Base-by-base conservation (phyloP, 1,140 invertebrate species). In the Bradysia coprophila region DNA sequence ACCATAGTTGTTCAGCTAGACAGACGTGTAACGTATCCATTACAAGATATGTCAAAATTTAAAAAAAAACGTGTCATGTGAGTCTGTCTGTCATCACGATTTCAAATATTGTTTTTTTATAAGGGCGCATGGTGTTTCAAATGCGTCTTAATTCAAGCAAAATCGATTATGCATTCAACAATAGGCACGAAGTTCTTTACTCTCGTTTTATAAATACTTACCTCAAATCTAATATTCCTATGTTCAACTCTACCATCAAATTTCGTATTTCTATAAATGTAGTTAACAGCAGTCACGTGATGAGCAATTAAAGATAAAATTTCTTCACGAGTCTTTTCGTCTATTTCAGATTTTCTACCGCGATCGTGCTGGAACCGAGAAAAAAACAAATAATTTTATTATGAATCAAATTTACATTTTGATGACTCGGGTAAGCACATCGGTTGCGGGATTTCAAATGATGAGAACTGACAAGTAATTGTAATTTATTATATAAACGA, bases 261-360 rank as follows among this genome's bases (percentile, higher is more conserved):
- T 58, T 80, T 83, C 24, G 93, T 96, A 60, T 87, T 82, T 49
- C 84, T 74, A 65, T 98, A 98, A 59, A 98, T 98, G 57, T 88
- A 88, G 70, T 97, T 98, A 48, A 98, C 90, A 42, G 93, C 94
- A 52, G 92, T 94, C 37, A 98, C 92, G 62, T 98, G 95, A 62
- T 93, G 92, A 31, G 92, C 89, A 62, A 98, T 96, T 43, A 98
- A 68, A 1, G 91, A 92, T 42, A 94, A 71, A 55, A 98, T 98
- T 70, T 98, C 94, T 64, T 98, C 93, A 39, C 86, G 69, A 6
- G 89, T 93, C 65, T 91, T 92, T 55, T 81, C 81, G 50, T 76
- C 74, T 20, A 76, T 68, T 54, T 77, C 73, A 40, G 45, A 56
- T 54, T 66, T 69, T 49, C 72, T 72, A 40, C 59, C 61, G 8